These are phyloP conservation scores for Pollenia labialis DNA, from an alignment of 2,888 invertebrate genomes.

Conservation along the genomic window DNA sequence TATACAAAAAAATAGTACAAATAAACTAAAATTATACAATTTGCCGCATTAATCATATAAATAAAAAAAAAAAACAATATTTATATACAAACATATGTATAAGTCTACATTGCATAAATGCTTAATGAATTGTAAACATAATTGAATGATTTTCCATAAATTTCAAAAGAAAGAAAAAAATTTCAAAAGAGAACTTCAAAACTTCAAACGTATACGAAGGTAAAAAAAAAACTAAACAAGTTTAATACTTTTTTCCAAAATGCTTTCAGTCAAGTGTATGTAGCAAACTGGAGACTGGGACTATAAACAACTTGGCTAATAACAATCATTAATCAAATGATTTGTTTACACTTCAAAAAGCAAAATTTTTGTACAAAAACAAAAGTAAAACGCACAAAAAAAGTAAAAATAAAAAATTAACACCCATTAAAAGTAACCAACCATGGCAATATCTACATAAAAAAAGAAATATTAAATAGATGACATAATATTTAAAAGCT, in stretches of 20 bases:
- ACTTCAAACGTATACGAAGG: neutral
- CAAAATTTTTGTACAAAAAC: slow-evolving; percentile 14
- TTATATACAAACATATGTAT: neutral
- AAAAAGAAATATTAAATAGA: neutral
- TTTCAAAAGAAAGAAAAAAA: slow-evolving; percentile 4
- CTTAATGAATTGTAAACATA: slow-evolving; percentile 22
- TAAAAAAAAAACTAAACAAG: neutral
- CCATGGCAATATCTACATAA: neutral
- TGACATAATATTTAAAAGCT: slow-evolving; percentile 38
- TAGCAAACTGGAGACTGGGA: neutral
- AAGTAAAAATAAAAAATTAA: slow-evolving; percentile 17
- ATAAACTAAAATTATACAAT: slow-evolving; percentile 26
- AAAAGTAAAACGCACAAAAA: neutral
- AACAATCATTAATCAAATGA: slow-evolving; percentile 48
- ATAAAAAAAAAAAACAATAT: neutral
- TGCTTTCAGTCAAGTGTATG: neutral
- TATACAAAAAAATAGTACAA: neutral
- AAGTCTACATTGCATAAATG: slow-evolving; percentile 20
- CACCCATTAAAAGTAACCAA: slow-evolving; percentile 32
- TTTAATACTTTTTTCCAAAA: neutral
- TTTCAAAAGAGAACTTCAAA: neutral
- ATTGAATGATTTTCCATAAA: slow-evolving; percentile 1
- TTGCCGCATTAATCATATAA: slow-evolving; percentile 13
- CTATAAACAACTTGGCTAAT: slow-evolving; percentile 14
- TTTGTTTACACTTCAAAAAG: slow-evolving; percentile 59